Conservation (phyloP, 2,113 vertebrate genomes). For the Acrocephalus arundinaceus region DNA sequence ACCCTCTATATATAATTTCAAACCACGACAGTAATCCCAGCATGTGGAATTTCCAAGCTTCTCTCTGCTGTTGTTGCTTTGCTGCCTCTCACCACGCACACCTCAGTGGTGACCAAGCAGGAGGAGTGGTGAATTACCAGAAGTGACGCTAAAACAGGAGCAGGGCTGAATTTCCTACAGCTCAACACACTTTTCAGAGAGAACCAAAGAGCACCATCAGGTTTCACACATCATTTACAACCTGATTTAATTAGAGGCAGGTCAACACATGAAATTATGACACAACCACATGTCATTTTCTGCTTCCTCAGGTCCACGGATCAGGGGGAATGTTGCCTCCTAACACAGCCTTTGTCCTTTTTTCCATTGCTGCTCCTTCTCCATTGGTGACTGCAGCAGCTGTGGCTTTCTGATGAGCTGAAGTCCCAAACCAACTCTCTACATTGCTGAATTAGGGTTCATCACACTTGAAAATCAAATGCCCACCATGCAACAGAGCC, state of each 20-base stretch:
- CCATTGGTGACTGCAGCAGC: fast-evolving
- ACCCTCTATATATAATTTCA: neutral
- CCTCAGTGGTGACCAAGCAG: neutral
- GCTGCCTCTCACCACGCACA: neutral
- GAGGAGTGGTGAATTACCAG: neutral
- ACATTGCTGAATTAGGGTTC: neutral
- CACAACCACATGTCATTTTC: neutral
- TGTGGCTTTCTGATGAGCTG: neutral
- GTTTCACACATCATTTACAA: neutral
- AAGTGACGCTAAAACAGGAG: neutral
- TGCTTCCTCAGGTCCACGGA: neutral
- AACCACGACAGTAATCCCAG: neutral
- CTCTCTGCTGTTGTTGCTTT: neutral
- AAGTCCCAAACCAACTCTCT: neutral
- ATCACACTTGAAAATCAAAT: neutral
- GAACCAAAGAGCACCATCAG: neutral
- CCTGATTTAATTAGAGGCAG: neutral
- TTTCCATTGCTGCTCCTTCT: neutral
- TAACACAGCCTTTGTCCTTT: fast-evolving
- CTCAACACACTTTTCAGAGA: neutral
- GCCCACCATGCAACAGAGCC: neutral
- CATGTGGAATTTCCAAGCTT: neutral
- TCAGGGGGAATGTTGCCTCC: neutral
- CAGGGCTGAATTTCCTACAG: neutral
- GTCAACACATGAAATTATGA: neutral